Evolutionary conservation across 1,140 invertebrate species (phyloP).

Genomic region (Lasioglossum baleicum): DNA sequence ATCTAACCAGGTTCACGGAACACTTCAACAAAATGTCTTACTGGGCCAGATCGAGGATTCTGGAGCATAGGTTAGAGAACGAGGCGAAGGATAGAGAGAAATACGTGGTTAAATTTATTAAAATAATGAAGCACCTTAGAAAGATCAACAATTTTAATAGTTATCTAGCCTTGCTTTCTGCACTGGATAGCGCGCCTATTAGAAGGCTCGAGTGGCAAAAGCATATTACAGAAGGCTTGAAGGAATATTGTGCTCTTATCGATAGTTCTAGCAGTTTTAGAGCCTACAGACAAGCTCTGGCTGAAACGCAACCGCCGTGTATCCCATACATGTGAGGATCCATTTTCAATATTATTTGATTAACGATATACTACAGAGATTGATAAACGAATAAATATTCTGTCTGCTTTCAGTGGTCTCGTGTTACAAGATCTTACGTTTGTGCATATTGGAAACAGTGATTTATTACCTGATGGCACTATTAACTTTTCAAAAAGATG

Average conservation of each 20-base stretch:
- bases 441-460: conserved; percentile 97
- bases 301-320: conserved; percentile 96
- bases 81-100: conserved; percentile 97
- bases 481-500: conserved; percentile 99
- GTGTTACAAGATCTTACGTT: conserved; percentile 99
- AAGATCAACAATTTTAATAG: conserved; percentile 99
- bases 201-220: conserved; percentile 97
- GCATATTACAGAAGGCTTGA: conserved; percentile 93
- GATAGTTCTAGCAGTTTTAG: conserved; percentile 97
- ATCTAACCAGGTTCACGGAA: conserved; percentile 97
- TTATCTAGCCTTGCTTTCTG: conserved; percentile 96
- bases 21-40: conserved; percentile 99
- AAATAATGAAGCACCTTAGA: conserved; percentile 98
- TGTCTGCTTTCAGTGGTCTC: conserved; percentile 89
- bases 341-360: neutral
- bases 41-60: conserved; percentile 85
- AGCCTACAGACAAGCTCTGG: conserved; percentile 95
- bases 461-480: conserved; percentile 91
- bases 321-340: conserved; percentile 97
- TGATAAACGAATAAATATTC: neutral
- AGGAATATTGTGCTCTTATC: conserved; percentile 96
- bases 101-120: conserved; percentile 97
- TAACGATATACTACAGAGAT: neutral
- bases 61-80: conserved; percentile 86
- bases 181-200: conserved; percentile 97